phyloP scores from a whole-genome alignment of 2,888 invertebrate species.

The Habroteleia sp. region DNA sequence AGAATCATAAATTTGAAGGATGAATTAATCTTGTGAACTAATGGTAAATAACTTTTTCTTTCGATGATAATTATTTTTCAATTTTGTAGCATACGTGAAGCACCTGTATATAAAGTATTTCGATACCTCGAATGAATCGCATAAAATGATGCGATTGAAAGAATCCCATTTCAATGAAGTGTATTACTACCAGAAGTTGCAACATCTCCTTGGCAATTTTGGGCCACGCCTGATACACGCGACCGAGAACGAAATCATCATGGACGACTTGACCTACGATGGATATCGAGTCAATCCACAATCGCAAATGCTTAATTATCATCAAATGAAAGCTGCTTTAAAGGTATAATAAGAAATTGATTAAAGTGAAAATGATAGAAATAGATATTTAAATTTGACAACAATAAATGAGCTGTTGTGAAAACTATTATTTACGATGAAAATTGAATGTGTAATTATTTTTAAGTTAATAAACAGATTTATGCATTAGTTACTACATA shows the following conservation, averaged over 20 bases:
- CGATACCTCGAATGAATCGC: neutral
- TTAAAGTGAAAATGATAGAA: neutral
- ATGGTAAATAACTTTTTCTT: no score
- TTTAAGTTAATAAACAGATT: no score
- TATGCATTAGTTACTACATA: no score
- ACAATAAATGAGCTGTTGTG: neutral
- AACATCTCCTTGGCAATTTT: slow-evolving; percentile 11
- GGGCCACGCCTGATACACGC: slow-evolving; percentile 14
- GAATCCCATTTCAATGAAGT: slow-evolving; percentile 22
- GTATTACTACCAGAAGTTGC: slow-evolving; percentile 6
- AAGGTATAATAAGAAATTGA: slow-evolving; percentile 7
- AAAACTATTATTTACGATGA: no score
- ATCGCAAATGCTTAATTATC: slow-evolving; percentile 7
- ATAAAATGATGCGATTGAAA: neutral
- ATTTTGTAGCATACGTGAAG: slow-evolving; percentile 7
- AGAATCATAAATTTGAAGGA: neutral
- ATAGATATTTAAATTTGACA: neutral
- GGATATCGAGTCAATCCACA: slow-evolving; percentile 5
- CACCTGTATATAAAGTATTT: slow-evolving; percentile 8
- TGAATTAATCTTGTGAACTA: no score
- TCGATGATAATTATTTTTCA: neutral
- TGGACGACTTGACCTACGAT: slow-evolving; percentile 16
- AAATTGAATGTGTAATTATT: no score
- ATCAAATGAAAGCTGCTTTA: slow-evolving; percentile 3
- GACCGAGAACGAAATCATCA: slow-evolving; percentile 6